Evolutionary conservation across 2,113 vertebrate species (phyloP).

Genomic region (Silurus meridionalis): DNA sequence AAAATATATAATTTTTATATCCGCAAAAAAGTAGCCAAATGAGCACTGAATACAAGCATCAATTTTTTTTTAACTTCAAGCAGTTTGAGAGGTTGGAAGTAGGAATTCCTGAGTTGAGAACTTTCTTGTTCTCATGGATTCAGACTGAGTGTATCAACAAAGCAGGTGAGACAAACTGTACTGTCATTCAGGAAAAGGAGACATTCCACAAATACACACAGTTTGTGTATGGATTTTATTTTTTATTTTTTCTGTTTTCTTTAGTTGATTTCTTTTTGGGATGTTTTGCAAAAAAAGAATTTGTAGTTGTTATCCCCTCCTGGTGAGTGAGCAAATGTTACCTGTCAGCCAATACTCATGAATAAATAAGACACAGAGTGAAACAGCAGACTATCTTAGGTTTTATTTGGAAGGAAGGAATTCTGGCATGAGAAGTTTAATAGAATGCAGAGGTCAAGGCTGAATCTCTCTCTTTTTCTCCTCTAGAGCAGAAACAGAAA

Average conservation of each 20-base stretch:
- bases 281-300: neutral
- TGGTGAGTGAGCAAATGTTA: constrained; percentile 1
- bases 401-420: neutral
- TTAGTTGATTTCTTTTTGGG: neutral
- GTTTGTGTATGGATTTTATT: neutral
- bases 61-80: neutral
- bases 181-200: neutral
- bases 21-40: neutral
- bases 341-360: neutral
- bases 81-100: neutral
- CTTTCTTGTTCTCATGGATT: neutral
- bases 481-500: constrained; percentile 90
- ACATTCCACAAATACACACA: neutral
- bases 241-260: neutral
- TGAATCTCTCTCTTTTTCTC: constrained; percentile 28
- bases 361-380: neutral
- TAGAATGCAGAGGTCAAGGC: neutral
- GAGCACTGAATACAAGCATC: neutral
- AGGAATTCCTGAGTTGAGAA: neutral
- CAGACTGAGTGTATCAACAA: neutral
- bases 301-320: neutral
- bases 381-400: neutral
- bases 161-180: neutral
- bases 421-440: neutral
- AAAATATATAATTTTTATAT: neutral